Evolutionary conservation across 2,888 invertebrate species (phyloP).

Genomic region (Diarsia brunnea): DNA sequence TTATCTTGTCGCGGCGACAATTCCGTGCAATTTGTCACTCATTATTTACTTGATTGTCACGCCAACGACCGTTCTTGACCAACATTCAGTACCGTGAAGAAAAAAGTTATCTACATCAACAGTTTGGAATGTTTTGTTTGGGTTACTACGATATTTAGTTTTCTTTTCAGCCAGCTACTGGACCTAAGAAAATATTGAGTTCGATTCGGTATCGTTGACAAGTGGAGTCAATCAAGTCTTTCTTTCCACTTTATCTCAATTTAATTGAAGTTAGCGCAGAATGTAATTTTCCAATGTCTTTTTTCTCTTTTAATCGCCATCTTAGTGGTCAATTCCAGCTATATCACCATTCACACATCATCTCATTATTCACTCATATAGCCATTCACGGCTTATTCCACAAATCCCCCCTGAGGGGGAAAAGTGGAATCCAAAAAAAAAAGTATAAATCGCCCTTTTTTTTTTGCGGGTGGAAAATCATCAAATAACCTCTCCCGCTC

Average conservation of each 20-base stretch:
- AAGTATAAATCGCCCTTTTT: too few species aligned
- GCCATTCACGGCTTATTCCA: too few species aligned
- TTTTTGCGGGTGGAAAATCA: too few species aligned
- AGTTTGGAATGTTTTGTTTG: neutral
- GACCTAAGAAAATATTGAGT: neutral
- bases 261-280: neutral
- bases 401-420: too few species aligned
- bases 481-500: too few species aligned
- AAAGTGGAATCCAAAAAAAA: too few species aligned
- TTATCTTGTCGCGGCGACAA: conserved; percentile 42
- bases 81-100: conserved; percentile 35
- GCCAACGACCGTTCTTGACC: conserved; percentile 59
- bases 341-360: neutral
- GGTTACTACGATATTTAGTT: neutral
- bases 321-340: neutral
- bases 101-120: neutral
- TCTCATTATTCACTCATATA: neutral
- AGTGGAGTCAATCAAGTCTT: too few species aligned
- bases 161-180: neutral
- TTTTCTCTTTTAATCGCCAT: too few species aligned
- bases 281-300: too few species aligned
- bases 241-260: too few species aligned
- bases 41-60: conserved; percentile 48
- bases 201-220: neutral
- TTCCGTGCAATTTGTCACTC: conserved; percentile 55